A percentile compares a stretch with the other conserved stretches of the same genome.
These are phyloP conservation scores for Marisa cornuarietis DNA, from an alignment of 1,140 invertebrate species.

Conservation along the genomic window DNA sequence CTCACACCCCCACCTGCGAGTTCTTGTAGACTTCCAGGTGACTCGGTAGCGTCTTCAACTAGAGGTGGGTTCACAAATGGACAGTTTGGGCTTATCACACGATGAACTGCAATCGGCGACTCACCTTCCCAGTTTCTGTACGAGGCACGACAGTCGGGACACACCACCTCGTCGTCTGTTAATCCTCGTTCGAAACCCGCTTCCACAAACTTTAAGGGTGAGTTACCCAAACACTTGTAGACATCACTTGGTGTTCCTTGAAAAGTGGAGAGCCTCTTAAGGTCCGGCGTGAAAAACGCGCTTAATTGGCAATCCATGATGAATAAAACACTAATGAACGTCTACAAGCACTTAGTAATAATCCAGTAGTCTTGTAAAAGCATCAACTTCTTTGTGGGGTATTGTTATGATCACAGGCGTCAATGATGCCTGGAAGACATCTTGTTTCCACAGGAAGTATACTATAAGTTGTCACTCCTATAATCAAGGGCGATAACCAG, in stretches of 20 bases:
- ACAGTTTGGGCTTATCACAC: neutral
- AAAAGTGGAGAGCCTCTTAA: neutral
- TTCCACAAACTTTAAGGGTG: neutral
- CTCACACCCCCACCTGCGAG: neutral
- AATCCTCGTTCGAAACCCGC: neutral
- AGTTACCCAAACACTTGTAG: neutral
- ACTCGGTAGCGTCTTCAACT: neutral
- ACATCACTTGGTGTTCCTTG: neutral
- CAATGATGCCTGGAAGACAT: too few species aligned
- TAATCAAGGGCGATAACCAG: too few species aligned
- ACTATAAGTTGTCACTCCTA: too few species aligned
- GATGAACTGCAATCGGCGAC: neutral
- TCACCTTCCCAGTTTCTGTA: conserved; percentile 3
- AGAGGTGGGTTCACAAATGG: neutral
- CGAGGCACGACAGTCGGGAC: neutral
- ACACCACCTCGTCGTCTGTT: neutral
- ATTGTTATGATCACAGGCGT: too few species aligned
- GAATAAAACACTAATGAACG: neutral
- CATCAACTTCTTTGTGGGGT: too few species aligned
- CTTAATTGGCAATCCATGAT: neutral
- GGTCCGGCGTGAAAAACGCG: neutral
- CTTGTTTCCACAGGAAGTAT: too few species aligned
- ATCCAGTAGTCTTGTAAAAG: neutral
- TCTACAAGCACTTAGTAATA: neutral
- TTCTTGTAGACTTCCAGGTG: neutral